Evolutionary conservation across 2,113 vertebrate genomes (phyloP).

Genomic region (Epinephelus cyanopodus): DNA sequence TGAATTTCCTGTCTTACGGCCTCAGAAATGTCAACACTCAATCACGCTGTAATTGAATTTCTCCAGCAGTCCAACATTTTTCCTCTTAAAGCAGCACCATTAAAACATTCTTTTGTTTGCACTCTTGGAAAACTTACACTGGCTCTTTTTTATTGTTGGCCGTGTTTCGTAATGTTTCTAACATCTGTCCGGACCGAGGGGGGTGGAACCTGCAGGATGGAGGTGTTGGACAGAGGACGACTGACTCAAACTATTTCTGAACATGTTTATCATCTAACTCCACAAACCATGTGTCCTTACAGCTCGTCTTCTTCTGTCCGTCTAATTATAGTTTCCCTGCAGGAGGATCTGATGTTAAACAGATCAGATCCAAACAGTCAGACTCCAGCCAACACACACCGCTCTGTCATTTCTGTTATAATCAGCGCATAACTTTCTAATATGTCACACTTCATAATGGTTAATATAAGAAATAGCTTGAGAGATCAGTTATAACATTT

Average conservation of each 20-base stretch:
- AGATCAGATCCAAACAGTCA: neutral
- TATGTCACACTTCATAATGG: too few relatives aligned
- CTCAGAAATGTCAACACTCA: conserved; percentile 87
- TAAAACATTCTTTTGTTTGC: conserved; percentile 83
- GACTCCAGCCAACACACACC: too few relatives aligned
- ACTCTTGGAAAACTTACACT: conserved; percentile 64
- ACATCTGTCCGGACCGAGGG: conserved; percentile 64
- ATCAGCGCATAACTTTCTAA: too few relatives aligned
- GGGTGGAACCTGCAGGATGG: neutral
- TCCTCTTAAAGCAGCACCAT: conserved; percentile 68
- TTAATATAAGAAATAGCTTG: too few relatives aligned
- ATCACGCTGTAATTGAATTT: conserved; percentile 83
- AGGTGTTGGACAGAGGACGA: conserved; percentile 30
- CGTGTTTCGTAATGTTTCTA: conserved; percentile 67
- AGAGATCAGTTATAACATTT: too few relatives aligned
- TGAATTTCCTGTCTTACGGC: conserved; percentile 83
- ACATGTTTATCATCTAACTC: conserved; percentile 42
- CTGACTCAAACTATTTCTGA: neutral
- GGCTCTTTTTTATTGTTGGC: conserved; percentile 66
- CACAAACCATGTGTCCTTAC: conserved; percentile 24
- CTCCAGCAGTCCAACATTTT: conserved; percentile 72
- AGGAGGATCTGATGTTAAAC: conserved; percentile 35
- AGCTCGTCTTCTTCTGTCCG: conserved; percentile 23
- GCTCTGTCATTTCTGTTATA: too few relatives aligned
- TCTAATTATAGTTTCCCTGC: conserved; percentile 24